These are phyloP conservation scores for Cossypha polioptera DNA, from an alignment of 2,797 vertebrate species.

Conservation along the genomic window DNA sequence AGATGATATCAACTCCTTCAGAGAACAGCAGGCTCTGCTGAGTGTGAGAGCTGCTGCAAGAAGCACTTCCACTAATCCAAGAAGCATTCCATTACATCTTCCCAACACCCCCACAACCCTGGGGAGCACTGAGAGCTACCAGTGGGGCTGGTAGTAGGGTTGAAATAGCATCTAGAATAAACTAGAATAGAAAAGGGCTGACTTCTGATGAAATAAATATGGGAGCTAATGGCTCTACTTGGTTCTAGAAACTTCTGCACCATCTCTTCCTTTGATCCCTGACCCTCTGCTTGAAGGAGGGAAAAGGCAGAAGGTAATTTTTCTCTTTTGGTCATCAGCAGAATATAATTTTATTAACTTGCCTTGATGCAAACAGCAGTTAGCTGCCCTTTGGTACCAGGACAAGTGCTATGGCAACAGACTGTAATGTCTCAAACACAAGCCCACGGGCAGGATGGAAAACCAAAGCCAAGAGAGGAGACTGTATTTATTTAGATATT, in stretches of 20 bases:
- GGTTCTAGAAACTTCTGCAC: neutral
- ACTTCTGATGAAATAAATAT: neutral
- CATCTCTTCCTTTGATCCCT: neutral
- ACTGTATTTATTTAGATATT: neutral
- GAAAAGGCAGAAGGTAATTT: neutral
- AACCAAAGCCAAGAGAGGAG: neutral
- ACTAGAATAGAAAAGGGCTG: neutral
- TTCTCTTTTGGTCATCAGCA: neutral
- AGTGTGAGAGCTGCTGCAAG: neutral
- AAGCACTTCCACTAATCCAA: neutral
- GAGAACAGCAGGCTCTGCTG: neutral
- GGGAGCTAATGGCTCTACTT: neutral
- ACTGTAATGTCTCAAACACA: constrained; percentile 29
- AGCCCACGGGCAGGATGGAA: neutral
- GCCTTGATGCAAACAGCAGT: neutral
- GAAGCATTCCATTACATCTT: neutral
- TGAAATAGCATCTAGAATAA: neutral
- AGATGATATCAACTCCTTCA: neutral
- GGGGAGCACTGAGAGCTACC: neutral
- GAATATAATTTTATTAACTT: neutral
- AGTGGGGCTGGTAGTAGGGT: neutral
- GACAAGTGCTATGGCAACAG: neutral
- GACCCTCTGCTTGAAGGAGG: neutral
- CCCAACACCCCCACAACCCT: neutral
- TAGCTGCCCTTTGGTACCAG: neutral